These are phyloP conservation scores for Mionectes olivaceus DNA, from an alignment of 2,797 vertebrate genomes.

Conservation along the genomic window DNA sequence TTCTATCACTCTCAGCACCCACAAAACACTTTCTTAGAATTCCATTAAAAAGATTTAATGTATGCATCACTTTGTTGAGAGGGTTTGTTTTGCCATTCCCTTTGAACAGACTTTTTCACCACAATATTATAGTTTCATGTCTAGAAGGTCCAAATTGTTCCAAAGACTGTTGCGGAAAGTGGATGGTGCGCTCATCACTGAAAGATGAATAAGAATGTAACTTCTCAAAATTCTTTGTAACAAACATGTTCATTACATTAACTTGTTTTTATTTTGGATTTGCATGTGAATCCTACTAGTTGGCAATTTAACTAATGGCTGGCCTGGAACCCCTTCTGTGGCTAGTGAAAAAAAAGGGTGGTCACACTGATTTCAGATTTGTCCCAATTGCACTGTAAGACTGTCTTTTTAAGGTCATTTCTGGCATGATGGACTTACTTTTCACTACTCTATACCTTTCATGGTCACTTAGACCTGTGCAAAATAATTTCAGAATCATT, in stretches of 20 bases:
- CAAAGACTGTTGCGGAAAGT: background rate
- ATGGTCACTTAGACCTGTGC: background rate
- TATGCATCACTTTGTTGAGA: background rate
- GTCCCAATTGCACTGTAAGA: background rate
- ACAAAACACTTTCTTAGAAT: background rate
- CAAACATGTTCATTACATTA: background rate
- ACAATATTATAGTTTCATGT: background rate
- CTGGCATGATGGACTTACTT: background rate
- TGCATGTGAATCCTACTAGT: background rate
- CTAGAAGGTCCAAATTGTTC: background rate
- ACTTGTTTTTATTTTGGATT: background rate
- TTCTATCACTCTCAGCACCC: background rate
- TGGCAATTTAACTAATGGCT: background rate
- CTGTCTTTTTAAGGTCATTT: background rate
- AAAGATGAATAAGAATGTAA: background rate
- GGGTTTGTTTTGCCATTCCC: background rate
- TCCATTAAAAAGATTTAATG: rapidly evolving
- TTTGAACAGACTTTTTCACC: background rate
- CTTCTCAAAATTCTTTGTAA: background rate
- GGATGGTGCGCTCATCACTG: background rate
- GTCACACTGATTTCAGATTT: background rate
- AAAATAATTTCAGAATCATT: background rate
- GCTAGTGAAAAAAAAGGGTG: background rate
- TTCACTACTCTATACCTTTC: background rate
- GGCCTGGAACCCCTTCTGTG: background rate